Evolutionary conservation across 2,797 vertebrate genomes (phyloP).

Genomic region (Calcarius lapponicus): DNA sequence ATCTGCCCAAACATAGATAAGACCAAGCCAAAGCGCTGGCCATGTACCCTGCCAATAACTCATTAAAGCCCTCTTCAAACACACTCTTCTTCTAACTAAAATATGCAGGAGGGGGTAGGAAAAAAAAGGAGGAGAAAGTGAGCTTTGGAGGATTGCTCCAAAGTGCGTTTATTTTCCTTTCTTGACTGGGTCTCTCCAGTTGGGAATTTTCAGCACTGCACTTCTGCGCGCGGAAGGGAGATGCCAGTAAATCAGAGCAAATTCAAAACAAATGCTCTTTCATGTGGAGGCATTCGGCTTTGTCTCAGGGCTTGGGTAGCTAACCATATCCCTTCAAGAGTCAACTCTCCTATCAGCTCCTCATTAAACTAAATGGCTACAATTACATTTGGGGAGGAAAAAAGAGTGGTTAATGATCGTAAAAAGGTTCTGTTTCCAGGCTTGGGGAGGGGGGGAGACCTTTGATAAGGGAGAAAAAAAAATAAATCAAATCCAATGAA

Average conservation of each 20-base stretch:
- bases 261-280: conserved; percentile 84
- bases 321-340: conserved; percentile 62
- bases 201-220: conserved; percentile 68
- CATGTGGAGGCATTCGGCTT: conserved; percentile 68
- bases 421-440: conserved; percentile 45
- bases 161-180: conserved; percentile 59
- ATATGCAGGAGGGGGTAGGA: background rate
- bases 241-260: conserved; percentile 78
- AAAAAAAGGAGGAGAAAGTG: conserved; percentile 15
- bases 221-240: conserved; percentile 35
- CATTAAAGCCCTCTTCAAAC: conserved; percentile 40
- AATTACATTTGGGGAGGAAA: conserved; percentile 38
- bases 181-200: conserved; percentile 61
- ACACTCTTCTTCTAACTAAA: background rate
- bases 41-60: background rate
- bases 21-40: fast-evolving
- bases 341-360: conserved; percentile 61
- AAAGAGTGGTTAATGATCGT: background rate
- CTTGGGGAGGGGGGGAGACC: background rate
- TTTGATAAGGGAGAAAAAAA: background rate
- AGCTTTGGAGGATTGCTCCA: conserved; percentile 18
- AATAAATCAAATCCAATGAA: background rate
- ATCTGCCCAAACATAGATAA: background rate
- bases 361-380: conserved; percentile 68
- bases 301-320: conserved; percentile 63